These are phyloP conservation scores for Leucosticte australis DNA, from an alignment of 2,113 vertebrate genomes.

Conservation along the genomic window DNA sequence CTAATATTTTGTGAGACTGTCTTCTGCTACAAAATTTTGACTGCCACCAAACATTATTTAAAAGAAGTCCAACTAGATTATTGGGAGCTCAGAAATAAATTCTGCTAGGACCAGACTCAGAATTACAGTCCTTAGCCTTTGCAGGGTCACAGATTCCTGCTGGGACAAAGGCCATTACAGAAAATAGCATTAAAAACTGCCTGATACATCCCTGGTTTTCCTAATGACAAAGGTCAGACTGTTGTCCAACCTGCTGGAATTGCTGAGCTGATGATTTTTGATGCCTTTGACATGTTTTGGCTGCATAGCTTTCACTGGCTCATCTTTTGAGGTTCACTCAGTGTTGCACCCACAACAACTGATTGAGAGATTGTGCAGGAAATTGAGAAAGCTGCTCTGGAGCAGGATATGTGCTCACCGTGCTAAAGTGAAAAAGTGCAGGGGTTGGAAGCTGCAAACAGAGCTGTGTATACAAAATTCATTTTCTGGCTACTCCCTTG, in stretches of 20 bases:
- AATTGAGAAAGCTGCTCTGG: neutral
- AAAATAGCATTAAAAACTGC: neutral
- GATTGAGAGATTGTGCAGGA: conserved; percentile 12
- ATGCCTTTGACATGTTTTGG: neutral
- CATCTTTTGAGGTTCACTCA: conserved; percentile 2
- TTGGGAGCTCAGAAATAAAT: neutral
- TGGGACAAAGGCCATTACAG: neutral
- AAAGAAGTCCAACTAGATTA: neutral
- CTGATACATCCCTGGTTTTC: neutral
- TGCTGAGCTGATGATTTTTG: neutral
- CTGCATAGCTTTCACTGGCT: neutral
- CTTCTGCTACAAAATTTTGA: neutral
- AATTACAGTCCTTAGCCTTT: neutral
- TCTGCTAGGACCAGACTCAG: neutral
- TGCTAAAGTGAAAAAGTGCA: conserved; percentile 33
- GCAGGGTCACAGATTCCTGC: neutral
- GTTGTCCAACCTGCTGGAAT: neutral
- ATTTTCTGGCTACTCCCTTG: conserved; percentile 63
- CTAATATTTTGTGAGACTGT: neutral
- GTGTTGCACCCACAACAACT: neutral
- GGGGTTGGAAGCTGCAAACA: conserved; percentile 40
- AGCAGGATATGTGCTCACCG: neutral
- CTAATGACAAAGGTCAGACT: neutral
- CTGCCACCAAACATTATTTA: neutral
- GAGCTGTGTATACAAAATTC: conserved; percentile 61